Percentiles rank a stretch among this genome's conserved stretches.
Evolutionary conservation across 2,113 vertebrate species (phyloP).

Genomic region (Miniopterus natalensis): DNA sequence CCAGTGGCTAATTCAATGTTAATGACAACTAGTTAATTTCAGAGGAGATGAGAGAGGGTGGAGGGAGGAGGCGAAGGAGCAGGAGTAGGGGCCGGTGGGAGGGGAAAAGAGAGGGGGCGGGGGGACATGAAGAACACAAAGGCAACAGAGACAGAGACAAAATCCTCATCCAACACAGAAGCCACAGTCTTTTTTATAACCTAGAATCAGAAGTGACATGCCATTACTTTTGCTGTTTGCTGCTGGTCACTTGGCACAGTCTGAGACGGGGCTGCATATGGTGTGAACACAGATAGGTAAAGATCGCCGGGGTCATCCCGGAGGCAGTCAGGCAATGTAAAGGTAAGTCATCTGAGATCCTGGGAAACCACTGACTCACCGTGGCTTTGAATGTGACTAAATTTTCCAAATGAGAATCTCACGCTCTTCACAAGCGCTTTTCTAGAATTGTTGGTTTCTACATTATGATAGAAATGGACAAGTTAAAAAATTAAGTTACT

Average conservation of each 20-base stretch:
- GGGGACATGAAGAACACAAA: too few species aligned
- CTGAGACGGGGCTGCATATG: neutral
- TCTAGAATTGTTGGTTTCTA: neutral
- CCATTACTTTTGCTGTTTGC: neutral
- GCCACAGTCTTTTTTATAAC: neutral
- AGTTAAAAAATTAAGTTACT: neutral
- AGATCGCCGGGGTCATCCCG: neutral
- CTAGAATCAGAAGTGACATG: neutral
- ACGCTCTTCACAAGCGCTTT: neutral
- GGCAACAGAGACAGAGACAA: neutral
- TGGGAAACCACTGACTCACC: neutral
- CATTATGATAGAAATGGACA: neutral
- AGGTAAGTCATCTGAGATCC: neutral
- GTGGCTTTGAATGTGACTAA: neutral
- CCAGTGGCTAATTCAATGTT: neutral
- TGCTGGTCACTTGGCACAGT: neutral
- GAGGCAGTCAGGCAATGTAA: neutral
- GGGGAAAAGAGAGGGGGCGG: too few species aligned
- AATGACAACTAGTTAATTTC: neutral
- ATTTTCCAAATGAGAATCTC: neutral
- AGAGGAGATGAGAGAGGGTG: neutral
- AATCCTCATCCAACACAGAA: neutral
- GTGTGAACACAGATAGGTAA: neutral
- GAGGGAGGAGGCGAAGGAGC: neutral
- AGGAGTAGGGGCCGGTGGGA: fast-evolving